Percentiles rank a stretch among this genome's conserved stretches.
Evolutionary conservation across 2,888 invertebrate species (phyloP).

Genomic region (Drosophila kokeensis): DNA sequence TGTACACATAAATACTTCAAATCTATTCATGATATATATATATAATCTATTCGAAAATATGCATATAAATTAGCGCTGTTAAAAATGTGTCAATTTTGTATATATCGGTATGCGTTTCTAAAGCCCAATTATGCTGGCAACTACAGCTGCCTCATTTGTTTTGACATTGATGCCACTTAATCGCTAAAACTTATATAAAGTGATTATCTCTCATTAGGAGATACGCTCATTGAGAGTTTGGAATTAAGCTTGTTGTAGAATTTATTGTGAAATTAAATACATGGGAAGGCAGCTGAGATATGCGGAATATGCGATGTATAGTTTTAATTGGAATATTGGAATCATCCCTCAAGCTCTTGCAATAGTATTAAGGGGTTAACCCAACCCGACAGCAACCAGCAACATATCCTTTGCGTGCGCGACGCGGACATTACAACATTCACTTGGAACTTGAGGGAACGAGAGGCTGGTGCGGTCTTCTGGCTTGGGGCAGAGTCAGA

Average conservation of each 20-base stretch:
- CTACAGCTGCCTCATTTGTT: not conserved
- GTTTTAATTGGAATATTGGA: constrained; percentile 41
- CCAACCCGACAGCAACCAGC: constrained; percentile 1
- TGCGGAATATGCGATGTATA: constrained; percentile 13
- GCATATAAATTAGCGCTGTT: not conserved
- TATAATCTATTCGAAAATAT: not conserved
- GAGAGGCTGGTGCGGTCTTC: no score
- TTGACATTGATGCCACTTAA: not conserved
- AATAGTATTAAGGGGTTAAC: constrained; percentile 23
- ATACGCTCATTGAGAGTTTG: not conserved
- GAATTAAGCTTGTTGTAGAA: constrained; percentile 21
- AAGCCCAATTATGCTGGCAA: not conserved
- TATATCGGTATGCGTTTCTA: not conserved
- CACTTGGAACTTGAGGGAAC: not conserved
- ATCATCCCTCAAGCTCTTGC: constrained; percentile 6
- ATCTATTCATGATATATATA: no score
- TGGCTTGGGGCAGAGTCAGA: constrained; percentile 6
- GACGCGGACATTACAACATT: not conserved
- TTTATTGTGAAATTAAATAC: not conserved
- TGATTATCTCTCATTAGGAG: not conserved
- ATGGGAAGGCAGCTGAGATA: constrained; percentile 4
- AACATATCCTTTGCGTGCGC: constrained; percentile 32
- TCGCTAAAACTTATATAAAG: not conserved
- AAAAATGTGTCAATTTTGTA: not conserved
- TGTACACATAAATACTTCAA: not conserved